phyloP scores from a whole-genome alignment of 1,140 invertebrate genomes.

The Lepeophtheirus salmonis region DNA sequence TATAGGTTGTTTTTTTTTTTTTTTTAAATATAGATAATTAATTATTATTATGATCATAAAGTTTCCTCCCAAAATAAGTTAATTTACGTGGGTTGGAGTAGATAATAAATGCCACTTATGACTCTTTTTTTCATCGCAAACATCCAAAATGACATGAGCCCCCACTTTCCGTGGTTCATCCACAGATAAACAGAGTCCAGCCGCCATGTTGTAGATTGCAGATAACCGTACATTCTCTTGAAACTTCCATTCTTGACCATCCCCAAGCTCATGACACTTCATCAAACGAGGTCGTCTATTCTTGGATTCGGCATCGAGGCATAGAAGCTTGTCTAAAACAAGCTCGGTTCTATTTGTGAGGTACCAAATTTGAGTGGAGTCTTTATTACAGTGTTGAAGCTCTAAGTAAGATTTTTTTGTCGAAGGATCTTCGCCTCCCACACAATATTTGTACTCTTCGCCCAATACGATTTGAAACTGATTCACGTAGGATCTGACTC shows the following conservation, averaged over 20 bases:
- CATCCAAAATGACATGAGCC: not conserved
- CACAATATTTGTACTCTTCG: slow-evolving; percentile 46
- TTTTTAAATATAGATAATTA: too few species aligned
- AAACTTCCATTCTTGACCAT: slow-evolving; percentile 69
- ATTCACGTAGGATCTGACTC: slow-evolving; percentile 45
- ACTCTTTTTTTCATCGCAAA: slow-evolving; percentile 5
- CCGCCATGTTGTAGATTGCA: slow-evolving; percentile 64
- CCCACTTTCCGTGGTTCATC: not conserved
- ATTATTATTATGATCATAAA: not conserved
- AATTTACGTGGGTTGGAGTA: not conserved
- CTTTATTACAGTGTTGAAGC: slow-evolving; percentile 44
- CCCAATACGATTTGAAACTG: slow-evolving; percentile 41
- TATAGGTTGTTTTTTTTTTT: too few species aligned
- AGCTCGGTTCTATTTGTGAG: slow-evolving; percentile 65
- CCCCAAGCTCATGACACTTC: slow-evolving; percentile 80
- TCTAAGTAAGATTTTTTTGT: slow-evolving; percentile 50
- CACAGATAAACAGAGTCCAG: slow-evolving; percentile 51
- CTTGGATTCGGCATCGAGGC: slow-evolving; percentile 49
- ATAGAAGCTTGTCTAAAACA: slow-evolving; percentile 60
- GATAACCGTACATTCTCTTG: slow-evolving; percentile 42
- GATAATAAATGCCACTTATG: slow-evolving; percentile 10
- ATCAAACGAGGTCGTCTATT: slow-evolving; percentile 40
- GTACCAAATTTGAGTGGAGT: slow-evolving; percentile 52
- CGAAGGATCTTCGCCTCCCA: slow-evolving; percentile 57
- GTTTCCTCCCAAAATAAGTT: not conserved